These are phyloP conservation scores for Andricus quercusramuli DNA, from an alignment of 2,888 invertebrate species.

Conservation along the genomic window DNA sequence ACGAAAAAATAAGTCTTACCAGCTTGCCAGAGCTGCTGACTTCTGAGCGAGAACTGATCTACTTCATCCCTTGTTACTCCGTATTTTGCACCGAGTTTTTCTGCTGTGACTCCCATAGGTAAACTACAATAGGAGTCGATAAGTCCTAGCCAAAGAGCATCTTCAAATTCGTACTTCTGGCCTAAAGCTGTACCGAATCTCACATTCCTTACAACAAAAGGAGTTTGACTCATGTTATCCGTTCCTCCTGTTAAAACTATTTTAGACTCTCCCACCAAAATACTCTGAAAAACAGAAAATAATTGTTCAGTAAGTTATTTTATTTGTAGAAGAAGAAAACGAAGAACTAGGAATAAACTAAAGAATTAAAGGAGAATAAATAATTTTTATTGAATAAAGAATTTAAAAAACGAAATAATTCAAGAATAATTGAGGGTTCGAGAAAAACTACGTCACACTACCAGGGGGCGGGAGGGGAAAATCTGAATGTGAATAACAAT, in stretches of 20 bases:
- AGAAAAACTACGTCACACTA: too few relatives aligned
- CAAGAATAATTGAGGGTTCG: too few relatives aligned
- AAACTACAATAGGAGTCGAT: conserved; percentile 93
- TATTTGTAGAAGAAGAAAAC: too few relatives aligned
- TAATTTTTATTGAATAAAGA: too few relatives aligned
- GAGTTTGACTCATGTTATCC: conserved; percentile 97
- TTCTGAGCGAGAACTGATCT: conserved; percentile 91
- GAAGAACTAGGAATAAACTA: too few relatives aligned
- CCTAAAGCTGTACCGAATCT: conserved; percentile 95
- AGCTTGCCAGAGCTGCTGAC: conserved; percentile 93
- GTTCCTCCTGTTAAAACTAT: conserved; percentile 94
- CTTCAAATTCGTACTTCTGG: conserved; percentile 88
- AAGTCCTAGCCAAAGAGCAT: conserved; percentile 93
- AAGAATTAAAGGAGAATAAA: too few relatives aligned
- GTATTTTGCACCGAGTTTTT: conserved; percentile 93
- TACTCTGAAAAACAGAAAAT: conserved; percentile 84
- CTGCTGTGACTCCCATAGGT: conserved; percentile 98
- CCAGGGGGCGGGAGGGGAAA: too few relatives aligned
- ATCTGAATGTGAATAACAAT: too few relatives aligned
- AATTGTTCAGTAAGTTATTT: neutral
- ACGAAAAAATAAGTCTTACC: conserved; percentile 79
- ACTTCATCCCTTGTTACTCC: conserved; percentile 90
- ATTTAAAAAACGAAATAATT: too few relatives aligned
- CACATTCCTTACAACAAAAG: conserved; percentile 90
- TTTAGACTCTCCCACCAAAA: conserved; percentile 89